Percentiles rank a stretch among this genome's conserved stretches.
Evolutionary conservation across 1,140 invertebrate genomes (phyloP).

Genomic region (Hycleus cichorii): DNA sequence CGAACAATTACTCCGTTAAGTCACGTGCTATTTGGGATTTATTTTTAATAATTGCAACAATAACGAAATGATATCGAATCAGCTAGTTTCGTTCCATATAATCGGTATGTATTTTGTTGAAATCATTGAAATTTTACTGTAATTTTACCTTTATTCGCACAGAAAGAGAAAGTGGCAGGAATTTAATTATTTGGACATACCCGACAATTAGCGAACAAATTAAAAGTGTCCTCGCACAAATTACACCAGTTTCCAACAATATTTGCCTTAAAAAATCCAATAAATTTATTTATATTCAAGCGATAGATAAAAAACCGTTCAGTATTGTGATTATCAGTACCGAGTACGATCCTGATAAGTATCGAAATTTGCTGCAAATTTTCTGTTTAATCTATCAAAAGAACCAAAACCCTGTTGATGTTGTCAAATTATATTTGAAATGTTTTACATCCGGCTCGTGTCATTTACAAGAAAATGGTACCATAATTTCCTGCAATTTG

Average conservation of each 20-base stretch:
- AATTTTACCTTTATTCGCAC: constrained; percentile 6
- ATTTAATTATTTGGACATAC: constrained; percentile 22
- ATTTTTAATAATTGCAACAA: constrained; percentile 1
- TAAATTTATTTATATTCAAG: constrained; percentile 19
- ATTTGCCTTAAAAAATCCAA: constrained; percentile 6
- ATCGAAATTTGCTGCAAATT: constrained; percentile 15
- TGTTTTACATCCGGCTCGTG: constrained; percentile 15
- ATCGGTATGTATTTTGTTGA: constrained; percentile 39
- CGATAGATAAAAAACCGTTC: constrained; percentile 10
- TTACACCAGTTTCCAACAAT: constrained; percentile 8
- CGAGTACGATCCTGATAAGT: constrained; percentile 20
- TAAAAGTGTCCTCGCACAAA: constrained; percentile 3
- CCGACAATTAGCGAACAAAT: constrained; percentile 12
- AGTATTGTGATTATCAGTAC: constrained; percentile 14
- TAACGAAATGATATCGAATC: background rate
- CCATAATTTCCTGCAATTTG: constrained; percentile 5
- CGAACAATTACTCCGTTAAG: constrained; percentile 1
- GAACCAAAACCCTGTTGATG: constrained; percentile 17
- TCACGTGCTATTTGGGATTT: constrained; percentile 2
- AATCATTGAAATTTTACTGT: constrained; percentile 1
- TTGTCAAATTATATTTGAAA: constrained; percentile 22
- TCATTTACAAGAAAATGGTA: constrained; percentile 20
- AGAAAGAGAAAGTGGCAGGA: constrained; percentile 16
- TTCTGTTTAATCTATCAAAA: constrained; percentile 17
- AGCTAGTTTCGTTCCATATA: constrained; percentile 44